Conservation (phyloP, 2,113 vertebrate genomes). For the Polypterus senegalus region DNA sequence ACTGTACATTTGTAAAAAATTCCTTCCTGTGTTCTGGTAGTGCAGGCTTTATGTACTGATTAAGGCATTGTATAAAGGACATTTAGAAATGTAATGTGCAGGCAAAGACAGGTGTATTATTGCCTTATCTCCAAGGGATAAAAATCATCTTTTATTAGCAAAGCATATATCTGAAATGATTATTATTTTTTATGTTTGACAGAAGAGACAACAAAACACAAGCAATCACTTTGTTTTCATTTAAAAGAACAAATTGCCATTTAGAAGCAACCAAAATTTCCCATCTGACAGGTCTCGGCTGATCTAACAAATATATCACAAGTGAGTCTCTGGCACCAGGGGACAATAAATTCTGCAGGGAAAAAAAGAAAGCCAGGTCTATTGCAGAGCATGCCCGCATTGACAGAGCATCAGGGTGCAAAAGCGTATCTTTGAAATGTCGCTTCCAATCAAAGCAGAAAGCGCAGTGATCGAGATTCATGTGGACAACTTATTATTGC, state of each 20-base stretch:
- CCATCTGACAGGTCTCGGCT: neutral
- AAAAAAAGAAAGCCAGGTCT: neutral
- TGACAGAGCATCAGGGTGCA: neutral
- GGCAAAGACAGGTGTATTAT: neutral
- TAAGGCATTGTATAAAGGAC: too few species aligned
- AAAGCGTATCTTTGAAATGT: neutral
- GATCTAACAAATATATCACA: neutral
- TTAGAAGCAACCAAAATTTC: neutral
- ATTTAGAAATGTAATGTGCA: too few species aligned
- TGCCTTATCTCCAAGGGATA: neutral
- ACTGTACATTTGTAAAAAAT: too few species aligned
- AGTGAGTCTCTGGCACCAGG: neutral
- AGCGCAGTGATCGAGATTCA: neutral
- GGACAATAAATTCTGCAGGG: neutral
- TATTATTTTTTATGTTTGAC: neutral
- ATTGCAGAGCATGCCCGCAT: neutral
- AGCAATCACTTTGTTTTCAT: neutral
- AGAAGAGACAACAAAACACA: neutral
- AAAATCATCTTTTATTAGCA: neutral
- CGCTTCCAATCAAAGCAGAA: neutral
- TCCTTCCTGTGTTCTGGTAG: too few species aligned
- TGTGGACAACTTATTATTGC: neutral
- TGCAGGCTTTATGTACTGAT: too few species aligned
- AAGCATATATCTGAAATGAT: neutral
- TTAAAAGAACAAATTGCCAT: neutral